These are phyloP conservation scores for Taxidea taxus DNA, from an alignment of 2,113 vertebrate genomes.

Conservation along the genomic window DNA sequence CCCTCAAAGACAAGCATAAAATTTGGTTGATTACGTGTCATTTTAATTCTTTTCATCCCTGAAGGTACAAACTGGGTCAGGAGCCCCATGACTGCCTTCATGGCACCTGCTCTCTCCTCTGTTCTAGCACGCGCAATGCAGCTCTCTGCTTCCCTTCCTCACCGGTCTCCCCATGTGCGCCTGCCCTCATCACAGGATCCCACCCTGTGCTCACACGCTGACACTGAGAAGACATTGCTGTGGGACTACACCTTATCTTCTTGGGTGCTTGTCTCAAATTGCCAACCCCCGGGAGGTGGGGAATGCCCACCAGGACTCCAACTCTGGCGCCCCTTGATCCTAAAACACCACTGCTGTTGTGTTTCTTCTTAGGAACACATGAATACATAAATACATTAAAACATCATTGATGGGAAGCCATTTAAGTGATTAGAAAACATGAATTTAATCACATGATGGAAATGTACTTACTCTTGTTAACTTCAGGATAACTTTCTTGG, in stretches of 20 bases:
- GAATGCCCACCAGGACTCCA: background rate
- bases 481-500: background rate
- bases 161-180: background rate
- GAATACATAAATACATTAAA: background rate
- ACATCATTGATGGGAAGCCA: background rate
- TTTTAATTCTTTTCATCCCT: background rate
- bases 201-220: rapidly evolving
- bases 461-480: background rate
- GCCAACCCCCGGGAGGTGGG: background rate
- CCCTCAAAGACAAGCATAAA: background rate
- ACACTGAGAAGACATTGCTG: background rate
- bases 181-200: background rate
- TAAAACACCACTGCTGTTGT: background rate
- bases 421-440: background rate
- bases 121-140: rapidly evolving
- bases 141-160: background rate
- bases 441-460: background rate
- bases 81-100: background rate
- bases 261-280: background rate
- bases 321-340: background rate
- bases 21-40: background rate
- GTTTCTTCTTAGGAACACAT: background rate
- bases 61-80: background rate
- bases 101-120: background rate
- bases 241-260: background rate